Evolutionary conservation across 2,888 invertebrate species (phyloP).

Genomic region (Melipona beecheii): DNA sequence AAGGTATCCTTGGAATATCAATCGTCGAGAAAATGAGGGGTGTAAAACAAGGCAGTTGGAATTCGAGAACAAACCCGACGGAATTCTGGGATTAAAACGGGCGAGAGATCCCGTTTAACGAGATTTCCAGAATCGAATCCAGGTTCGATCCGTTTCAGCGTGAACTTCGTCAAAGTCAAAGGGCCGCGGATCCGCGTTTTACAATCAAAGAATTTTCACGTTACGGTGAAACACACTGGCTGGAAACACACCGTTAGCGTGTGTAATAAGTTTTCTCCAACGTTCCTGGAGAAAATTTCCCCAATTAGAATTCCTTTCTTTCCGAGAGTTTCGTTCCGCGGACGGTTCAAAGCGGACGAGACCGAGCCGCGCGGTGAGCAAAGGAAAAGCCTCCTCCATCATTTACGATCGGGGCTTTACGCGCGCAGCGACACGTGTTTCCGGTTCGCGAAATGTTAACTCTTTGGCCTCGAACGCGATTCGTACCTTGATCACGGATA

Average conservation of each 20-base stretch:
- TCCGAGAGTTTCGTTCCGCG: conserved; percentile 17
- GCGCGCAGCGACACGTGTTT: conserved; percentile 57
- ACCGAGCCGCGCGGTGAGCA: not conserved
- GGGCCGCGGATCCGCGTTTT: not conserved
- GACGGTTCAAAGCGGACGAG: conserved; percentile 14
- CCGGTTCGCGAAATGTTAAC: conserved; percentile 52
- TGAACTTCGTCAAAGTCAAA: conserved; percentile 2
- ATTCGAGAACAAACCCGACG: not conserved
- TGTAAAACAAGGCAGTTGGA: not conserved
- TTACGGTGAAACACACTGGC: too few relatives aligned
- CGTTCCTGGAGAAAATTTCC: not conserved
- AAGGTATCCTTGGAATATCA: not conserved
- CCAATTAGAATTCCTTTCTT: conserved; percentile 30
- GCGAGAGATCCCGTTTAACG: not conserved
- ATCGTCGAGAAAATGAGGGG: too few relatives aligned
- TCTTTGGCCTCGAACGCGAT: conserved; percentile 35
- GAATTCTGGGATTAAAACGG: not conserved
- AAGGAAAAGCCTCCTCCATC: conserved; percentile 36
- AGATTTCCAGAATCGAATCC: not conserved
- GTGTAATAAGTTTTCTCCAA: conserved; percentile 3
- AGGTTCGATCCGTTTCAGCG: not conserved
- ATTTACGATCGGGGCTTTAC: conserved; percentile 59
- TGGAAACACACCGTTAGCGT: not conserved
- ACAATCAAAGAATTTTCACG: not conserved
- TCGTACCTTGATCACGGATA: conserved; percentile 62